These are phyloP conservation scores for Chironomus striatipennis DNA, from an alignment of 1,140 invertebrate species.

Conservation along the genomic window DNA sequence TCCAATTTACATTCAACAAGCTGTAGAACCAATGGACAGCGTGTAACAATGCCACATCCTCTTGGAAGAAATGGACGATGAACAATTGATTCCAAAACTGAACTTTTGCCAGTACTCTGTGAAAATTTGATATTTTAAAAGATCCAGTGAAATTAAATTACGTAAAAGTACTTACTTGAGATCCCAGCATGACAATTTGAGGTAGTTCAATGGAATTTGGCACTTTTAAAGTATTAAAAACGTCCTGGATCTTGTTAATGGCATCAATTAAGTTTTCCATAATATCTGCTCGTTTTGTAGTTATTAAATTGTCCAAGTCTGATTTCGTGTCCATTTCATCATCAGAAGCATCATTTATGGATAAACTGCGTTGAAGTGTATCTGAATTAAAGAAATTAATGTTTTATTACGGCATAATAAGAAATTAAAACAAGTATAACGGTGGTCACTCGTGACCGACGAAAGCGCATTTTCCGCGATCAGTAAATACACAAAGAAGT, in stretches of 20 bases:
- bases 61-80: not conserved
- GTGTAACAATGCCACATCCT: conserved; percentile 17
- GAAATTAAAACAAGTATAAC: no score
- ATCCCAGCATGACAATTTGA: not conserved
- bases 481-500: no score
- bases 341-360: not conserved
- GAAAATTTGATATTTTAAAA: not conserved
- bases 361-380: not conserved
- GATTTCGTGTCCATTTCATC: not conserved
- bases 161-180: not conserved
- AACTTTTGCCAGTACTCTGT: conserved; percentile 4
- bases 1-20: conserved; percentile 28
- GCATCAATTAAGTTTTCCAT: not conserved
- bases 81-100: not conserved
- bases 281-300: not conserved
- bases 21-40: not conserved
- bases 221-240: not conserved
- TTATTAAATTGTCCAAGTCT: not conserved
- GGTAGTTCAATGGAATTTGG: not conserved
- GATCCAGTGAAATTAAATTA: not conserved
- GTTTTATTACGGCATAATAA: not conserved
- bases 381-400: not conserved
- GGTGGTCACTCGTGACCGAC: no score
- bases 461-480: no score
- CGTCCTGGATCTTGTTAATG: not conserved